Conservation (phyloP, 2,888 invertebrate genomes). For the Oscheius sp. region DNA sequence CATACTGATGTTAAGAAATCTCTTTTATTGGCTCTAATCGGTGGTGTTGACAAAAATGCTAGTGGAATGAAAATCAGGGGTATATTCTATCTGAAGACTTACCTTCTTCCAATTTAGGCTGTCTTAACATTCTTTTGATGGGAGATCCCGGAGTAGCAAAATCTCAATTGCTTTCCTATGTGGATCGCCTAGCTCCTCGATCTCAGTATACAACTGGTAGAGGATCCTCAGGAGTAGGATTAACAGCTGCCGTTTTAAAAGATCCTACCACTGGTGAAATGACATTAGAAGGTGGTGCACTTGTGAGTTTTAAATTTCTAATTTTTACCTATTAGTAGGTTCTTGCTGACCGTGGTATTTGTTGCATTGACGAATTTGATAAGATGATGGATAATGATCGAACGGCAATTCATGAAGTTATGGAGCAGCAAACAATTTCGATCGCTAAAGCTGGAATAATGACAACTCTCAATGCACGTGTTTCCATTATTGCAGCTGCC, state of each 20-base stretch:
- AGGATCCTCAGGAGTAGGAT: conserved; percentile 79
- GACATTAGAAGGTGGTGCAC: conserved; percentile 93
- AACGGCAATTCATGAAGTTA: conserved; percentile 93
- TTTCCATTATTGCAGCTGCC: conserved; percentile 95
- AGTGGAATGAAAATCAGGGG: conserved; percentile 96
- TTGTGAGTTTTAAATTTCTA: no score
- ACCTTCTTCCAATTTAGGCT: conserved; percentile 68
- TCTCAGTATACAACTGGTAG: conserved; percentile 75
- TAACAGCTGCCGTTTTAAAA: conserved; percentile 97
- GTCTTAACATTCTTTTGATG: conserved; percentile 96
- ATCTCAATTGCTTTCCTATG: conserved; percentile 92
- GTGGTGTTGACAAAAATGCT: conserved; percentile 82
- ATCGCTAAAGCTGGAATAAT: conserved; percentile 99
- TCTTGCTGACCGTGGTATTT: conserved; percentile 73
- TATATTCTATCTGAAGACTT: conserved; percentile 29
- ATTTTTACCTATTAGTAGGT: conserved; percentile 45
- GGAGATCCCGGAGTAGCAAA: conserved; percentile 99
- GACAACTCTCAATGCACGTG: conserved; percentile 95
- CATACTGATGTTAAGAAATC: conserved; percentile 98
- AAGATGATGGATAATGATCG: conserved; percentile 97
- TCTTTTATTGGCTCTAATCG: conserved; percentile 86
- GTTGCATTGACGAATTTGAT: conserved; percentile 99
- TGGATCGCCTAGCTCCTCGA: conserved; percentile 89
- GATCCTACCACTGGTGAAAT: conserved; percentile 96
- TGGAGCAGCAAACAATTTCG: conserved; percentile 97